Evolutionary conservation across 2,113 vertebrate species (phyloP).

Genomic region (Phainopepla nitens): DNA sequence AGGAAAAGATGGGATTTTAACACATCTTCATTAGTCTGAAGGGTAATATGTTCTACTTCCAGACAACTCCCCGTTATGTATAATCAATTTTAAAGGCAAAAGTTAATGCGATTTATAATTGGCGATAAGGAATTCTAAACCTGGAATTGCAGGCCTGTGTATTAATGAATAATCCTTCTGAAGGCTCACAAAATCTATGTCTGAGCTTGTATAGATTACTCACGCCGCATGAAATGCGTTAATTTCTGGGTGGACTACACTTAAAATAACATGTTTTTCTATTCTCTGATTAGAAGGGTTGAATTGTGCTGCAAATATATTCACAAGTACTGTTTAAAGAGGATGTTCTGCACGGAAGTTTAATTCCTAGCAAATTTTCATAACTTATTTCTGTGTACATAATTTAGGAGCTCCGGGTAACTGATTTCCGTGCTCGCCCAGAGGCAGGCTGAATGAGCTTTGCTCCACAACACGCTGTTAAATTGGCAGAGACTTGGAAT

Average conservation of each 20-base stretch:
- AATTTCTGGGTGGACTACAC: slow-evolving; percentile 15
- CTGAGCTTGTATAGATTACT: slow-evolving; percentile 5
- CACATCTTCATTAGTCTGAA: slow-evolving; percentile 31
- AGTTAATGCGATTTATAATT: slow-evolving; percentile 58
- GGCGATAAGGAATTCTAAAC: slow-evolving; percentile 11
- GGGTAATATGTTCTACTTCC: slow-evolving; percentile 5
- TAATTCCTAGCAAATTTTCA: slow-evolving; percentile 36
- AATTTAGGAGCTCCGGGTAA: slow-evolving; percentile 4
- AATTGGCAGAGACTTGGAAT: slow-evolving; percentile 25
- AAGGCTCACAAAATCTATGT: neutral
- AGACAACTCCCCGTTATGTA: neutral
- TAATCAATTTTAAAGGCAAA: slow-evolving; percentile 56
- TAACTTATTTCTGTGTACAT: slow-evolving; percentile 17
- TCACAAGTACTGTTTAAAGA: neutral
- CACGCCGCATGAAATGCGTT: neutral
- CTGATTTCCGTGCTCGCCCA: neutral
- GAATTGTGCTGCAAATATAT: neutral
- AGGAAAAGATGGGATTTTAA: slow-evolving; percentile 20
- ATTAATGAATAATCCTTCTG: slow-evolving; percentile 37
- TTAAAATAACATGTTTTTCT: neutral
- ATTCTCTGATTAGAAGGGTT: neutral
- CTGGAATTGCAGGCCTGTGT: slow-evolving; percentile 15
- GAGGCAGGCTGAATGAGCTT: slow-evolving; percentile 2
- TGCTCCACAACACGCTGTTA: neutral
- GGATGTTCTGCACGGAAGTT: neutral